Evolutionary conservation across 2,797 vertebrate species (phyloP), one percentile per base, ranked within the genome.

Genomic region (Chaunax sp.): DNA sequence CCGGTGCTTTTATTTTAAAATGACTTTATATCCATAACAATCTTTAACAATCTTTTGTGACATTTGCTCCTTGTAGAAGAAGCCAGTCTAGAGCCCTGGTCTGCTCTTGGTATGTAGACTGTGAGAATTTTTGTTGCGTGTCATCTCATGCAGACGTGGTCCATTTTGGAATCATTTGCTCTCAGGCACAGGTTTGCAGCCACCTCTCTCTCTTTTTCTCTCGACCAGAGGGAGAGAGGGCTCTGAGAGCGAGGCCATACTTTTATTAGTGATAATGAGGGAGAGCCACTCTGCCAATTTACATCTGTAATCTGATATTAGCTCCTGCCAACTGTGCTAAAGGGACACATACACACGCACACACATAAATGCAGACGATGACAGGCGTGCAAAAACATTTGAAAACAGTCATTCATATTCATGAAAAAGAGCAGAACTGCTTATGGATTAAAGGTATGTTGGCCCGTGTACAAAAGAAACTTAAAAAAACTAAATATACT

Each of bases 231-330:
- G 18, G 65, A 51, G 65, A 60, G 65, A 65, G 79, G 77, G 69
- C 61, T 62, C 60, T n/a, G 73, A 81, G 82, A 90, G 88, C 55
- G 67, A 85, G 90, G 84, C 80, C 87, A 89, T 84, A 90, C 90
- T 93, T 90, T 92, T 92, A 93, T 93, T 93, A 93, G 90, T 75
- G 86, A 89, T 93, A 93, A 93, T 93, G 92, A 93, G 92, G 92
- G 89, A 88, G 87, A 89, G 89, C 79, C 89, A 92, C 87, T 93
- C 84, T 86, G 88, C 85, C 87, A 93, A 92, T 92, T 93, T 93
- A 91, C 90, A 93, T 92, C 75, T 75, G 83, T 93, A 94, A 94
- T 94, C 88, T 92, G 92, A 93, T 93, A 93, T 93, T 92, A 94
- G 88, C 87, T 86, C 69, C 85, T 85, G 86, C 90, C 90, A 89